These are phyloP conservation scores for Phocoena phocoena DNA, from an alignment of 2,113 vertebrate genomes.

Conservation along the genomic window DNA sequence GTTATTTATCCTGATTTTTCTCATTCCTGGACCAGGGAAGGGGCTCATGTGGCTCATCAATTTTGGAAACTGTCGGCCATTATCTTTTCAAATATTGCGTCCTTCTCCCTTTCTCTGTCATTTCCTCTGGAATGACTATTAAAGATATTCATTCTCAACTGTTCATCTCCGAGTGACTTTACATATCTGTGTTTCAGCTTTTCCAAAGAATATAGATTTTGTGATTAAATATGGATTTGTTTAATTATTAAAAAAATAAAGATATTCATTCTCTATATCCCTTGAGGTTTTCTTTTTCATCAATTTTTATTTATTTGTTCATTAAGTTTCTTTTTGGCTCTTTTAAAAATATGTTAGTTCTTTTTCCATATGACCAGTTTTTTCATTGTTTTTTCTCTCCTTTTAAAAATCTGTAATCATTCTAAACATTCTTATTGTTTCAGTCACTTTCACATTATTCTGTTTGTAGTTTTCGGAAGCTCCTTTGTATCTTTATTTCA, in stretches of 20 bases:
- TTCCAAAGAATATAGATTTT: too few species aligned
- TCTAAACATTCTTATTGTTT: neutral
- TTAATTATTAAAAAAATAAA: neutral
- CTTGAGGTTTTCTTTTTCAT: neutral
- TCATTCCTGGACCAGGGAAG: neutral
- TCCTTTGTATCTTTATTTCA: neutral
- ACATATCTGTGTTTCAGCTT: too few species aligned
- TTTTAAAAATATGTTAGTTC: neutral
- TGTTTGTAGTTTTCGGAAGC: neutral
- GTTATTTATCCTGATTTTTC: neutral
- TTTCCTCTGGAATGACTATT: too few species aligned
- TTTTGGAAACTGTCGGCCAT: neutral
- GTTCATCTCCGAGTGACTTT: too few species aligned
- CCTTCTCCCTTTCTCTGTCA: too few species aligned
- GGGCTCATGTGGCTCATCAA: neutral
- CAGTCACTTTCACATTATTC: neutral
- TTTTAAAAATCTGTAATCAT: constrained; percentile 12
- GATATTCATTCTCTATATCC: neutral
- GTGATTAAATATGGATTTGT: too few species aligned
- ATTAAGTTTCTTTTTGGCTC: neutral
- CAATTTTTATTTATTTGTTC: neutral
- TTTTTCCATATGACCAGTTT: neutral
- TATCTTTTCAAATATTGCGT: neutral
- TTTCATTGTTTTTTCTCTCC: neutral
- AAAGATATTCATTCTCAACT: too few species aligned